Conservation (phyloP, 2,888 invertebrate species). For the Anorthoa munda region DNA sequence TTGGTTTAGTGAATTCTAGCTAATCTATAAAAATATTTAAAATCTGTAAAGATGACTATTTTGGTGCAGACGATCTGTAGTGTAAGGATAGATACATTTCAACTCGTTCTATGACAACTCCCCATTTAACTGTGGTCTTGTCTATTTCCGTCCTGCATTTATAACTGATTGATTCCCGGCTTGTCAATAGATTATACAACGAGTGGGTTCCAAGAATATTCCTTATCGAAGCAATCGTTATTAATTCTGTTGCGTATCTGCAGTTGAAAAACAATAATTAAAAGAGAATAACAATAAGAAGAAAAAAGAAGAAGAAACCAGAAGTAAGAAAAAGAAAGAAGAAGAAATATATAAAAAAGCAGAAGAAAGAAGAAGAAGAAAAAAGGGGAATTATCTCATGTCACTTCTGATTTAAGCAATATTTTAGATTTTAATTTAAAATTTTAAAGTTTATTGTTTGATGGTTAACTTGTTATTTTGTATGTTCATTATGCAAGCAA, state of each 20-base stretch:
- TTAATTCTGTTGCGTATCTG: constrained; percentile 82
- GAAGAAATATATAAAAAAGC: too few species aligned
- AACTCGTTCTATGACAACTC: constrained; percentile 91
- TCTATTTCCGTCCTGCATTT: constrained; percentile 89
- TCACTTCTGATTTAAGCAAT: not conserved
- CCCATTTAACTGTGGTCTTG: constrained; percentile 89
- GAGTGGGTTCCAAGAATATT: constrained; percentile 92
- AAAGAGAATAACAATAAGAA: not conserved
- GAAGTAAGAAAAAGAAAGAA: too few species aligned
- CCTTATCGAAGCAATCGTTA: constrained; percentile 86
- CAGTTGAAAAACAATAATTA: constrained; percentile 42
- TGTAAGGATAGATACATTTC: constrained; percentile 88
- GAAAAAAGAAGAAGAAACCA: too few species aligned
- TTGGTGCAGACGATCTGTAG: not conserved
- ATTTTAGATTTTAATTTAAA: too few species aligned
- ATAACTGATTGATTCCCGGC: constrained; percentile 91
- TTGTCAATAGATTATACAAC: constrained; percentile 91
- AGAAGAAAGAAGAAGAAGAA: too few species aligned
- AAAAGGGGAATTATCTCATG: too few species aligned
- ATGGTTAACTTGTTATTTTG: constrained; percentile 73
- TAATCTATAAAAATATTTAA: not conserved
- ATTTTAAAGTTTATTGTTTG: too few species aligned
- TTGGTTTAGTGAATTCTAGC: too few species aligned
- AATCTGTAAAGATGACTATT: not conserved
- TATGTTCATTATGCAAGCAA: constrained; percentile 91